Evolutionary conservation across 1,140 invertebrate genomes (phyloP).

Genomic region (Zaprionus davidi): DNA sequence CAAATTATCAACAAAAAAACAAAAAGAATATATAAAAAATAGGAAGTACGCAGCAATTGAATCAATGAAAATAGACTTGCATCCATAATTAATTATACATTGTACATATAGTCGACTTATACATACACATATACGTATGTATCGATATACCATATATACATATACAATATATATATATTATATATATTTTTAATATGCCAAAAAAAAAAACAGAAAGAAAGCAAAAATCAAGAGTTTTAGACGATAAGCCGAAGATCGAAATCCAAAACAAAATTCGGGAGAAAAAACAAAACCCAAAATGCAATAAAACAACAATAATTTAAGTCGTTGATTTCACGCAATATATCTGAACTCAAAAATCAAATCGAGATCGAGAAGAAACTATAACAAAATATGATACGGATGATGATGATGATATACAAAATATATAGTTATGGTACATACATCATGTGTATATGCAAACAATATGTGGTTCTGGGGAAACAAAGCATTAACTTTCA

Average conservation of each 20-base stretch:
- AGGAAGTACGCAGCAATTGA: slow-evolving; percentile 33
- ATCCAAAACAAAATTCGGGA: neutral
- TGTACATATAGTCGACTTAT: slow-evolving; percentile 50
- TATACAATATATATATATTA: slow-evolving; percentile 53
- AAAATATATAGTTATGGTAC: slow-evolving; percentile 4
- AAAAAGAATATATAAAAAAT: neutral
- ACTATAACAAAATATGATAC: slow-evolving; percentile 21
- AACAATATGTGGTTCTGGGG: slow-evolving; percentile 73
- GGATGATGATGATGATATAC: neutral
- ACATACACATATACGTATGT: slow-evolving; percentile 48
- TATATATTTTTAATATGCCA: slow-evolving; percentile 77
- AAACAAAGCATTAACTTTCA: slow-evolving; percentile 74
- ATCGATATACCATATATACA: slow-evolving; percentile 28
- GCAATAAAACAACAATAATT: slow-evolving; percentile 60
- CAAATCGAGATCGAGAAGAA: slow-evolving; percentile 47
- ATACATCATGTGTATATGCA: slow-evolving; percentile 24
- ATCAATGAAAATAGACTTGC: slow-evolving; percentile 73
- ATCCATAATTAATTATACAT: slow-evolving; percentile 28
- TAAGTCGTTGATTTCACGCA: slow-evolving; percentile 39
- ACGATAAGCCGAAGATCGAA: slow-evolving; percentile 22
- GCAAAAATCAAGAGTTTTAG: slow-evolving; percentile 48
- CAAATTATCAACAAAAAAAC: slow-evolving; percentile 44
- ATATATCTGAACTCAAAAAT: slow-evolving; percentile 31
- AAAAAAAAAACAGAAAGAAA: slow-evolving; percentile 47
- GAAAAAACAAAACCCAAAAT: slow-evolving; percentile 34